Conservation (phyloP, 1,140 invertebrate genomes). For the Idris sp. region DNA sequence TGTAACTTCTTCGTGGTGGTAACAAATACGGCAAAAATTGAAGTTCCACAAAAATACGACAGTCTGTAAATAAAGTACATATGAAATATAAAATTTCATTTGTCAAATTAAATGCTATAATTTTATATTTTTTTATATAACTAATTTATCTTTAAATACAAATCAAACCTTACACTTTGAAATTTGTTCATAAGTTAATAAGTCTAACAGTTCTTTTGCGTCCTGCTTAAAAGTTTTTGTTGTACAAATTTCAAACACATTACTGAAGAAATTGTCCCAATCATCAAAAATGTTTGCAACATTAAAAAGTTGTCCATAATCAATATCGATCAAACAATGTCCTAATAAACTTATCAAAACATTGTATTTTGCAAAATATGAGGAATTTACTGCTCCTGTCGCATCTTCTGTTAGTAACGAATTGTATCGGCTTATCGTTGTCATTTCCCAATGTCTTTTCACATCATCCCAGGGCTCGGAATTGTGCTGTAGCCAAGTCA, state of each 20-base stretch:
- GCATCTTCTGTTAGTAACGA: constrained; percentile 5
- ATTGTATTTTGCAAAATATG: constrained; percentile 29
- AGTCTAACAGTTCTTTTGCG: neutral
- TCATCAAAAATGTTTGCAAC: constrained; percentile 4
- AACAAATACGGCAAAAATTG: constrained; percentile 21
- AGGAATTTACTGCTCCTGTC: constrained; percentile 14
- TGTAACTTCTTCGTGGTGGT: constrained; percentile 14
- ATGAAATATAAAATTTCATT: neutral
- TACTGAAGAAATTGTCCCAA: constrained; percentile 10
- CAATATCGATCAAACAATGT: constrained; percentile 47
- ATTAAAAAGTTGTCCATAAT: constrained; percentile 27
- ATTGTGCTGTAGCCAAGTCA: constrained; percentile 23
- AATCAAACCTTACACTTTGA: neutral
- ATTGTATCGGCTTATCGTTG: constrained; percentile 18
- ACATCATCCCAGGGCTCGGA: constrained; percentile 27
- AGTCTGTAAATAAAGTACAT: too few relatives aligned
- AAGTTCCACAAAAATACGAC: constrained; percentile 14
- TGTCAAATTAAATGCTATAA: too few relatives aligned
- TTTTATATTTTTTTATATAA: too few relatives aligned
- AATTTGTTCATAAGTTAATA: neutral
- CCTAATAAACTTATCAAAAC: constrained; percentile 30
- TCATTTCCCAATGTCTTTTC: constrained; percentile 22
- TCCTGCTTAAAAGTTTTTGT: too few relatives aligned
- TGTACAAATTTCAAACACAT: neutral
- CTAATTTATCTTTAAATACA: too few relatives aligned